Base-by-base conservation (phyloP, 1,140 invertebrate species). In the Pogonomyrmex californicus region DNA sequence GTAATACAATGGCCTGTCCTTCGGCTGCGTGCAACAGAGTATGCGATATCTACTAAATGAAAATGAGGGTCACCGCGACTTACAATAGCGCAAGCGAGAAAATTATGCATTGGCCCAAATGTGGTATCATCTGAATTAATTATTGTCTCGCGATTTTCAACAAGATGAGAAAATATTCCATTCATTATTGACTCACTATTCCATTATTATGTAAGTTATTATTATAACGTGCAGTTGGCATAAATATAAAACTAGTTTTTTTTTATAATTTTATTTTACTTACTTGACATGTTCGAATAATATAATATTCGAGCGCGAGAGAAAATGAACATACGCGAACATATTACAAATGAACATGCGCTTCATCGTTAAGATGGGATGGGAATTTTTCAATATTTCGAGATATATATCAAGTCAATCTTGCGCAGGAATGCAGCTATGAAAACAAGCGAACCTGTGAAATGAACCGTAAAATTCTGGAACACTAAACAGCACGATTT, bases 401-500 rank as follows among this genome's bases (percentile, higher is more conserved):
- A 49, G 33, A 83, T 83, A 71, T 73, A 83, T 60, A 9, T 23
- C n/a, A 54, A 75, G 30, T 83, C 75, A 75, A 83, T 83, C 68
- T 73, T 17, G 41, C 47, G 36, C 30, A 12, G 41, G 33, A 62
- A 83, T 17, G 54, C 79, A 73, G 66, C 51, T 83, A 54, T 36
- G 51, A 1, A 41, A 70, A 71, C 68, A 71, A 23, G 4, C 41
- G 38, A 44, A 38, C 47, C 23, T 12, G 70, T 60, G 49, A 73
- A 83, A 83, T 82, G 49, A 71, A 71, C 63, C 41, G 33, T 65
- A 70, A 47, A 65, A 88, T 65, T 41, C 7, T 75, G 68, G 12
- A 75, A 49, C 79, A 83, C 79, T 75, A 75, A 83, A 83, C 79
- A 83, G 54, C 68, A 60, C 79, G 79, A 75, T 73, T 73, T 75